These are phyloP conservation scores for Hozukius guyotensis DNA, from an alignment of 2,797 vertebrate species.

Conservation along the genomic window DNA sequence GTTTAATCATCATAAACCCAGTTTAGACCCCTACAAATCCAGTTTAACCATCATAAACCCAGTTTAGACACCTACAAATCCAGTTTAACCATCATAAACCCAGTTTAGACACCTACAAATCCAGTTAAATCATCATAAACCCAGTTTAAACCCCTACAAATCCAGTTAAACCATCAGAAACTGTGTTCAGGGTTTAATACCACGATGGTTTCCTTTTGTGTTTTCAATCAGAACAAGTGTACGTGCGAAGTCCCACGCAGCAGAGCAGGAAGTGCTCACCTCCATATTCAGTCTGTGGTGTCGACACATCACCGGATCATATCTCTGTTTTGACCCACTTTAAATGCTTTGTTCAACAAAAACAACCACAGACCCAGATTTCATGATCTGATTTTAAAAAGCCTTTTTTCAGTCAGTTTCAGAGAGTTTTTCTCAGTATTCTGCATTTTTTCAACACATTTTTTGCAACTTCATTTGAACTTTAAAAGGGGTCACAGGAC, in stretches of 20 bases:
- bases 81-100: too few relatives aligned
- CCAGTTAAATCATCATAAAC: neutral
- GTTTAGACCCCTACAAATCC: neutral
- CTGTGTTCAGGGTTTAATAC: neutral
- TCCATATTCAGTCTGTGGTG: too few relatives aligned
- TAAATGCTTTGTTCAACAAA: neutral
- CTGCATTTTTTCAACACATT: neutral
- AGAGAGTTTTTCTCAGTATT: neutral
- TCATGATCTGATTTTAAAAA: too few relatives aligned
- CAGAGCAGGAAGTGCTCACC: neutral
- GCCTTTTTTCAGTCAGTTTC: neutral
- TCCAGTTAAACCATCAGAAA: neutral
- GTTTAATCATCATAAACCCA: neutral
- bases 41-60: neutral
- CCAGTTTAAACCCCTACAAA: neutral
- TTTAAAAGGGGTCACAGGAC: too few relatives aligned
- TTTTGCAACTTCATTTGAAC: neutral
- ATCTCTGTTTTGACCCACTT: neutral
- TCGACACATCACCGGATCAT: neutral
- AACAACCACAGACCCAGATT: neutral
- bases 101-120: neutral
- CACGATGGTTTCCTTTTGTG: neutral
- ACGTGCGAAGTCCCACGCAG: neutral
- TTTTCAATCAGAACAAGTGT: neutral
- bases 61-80: too few relatives aligned